Percentiles rank a stretch among this genome's conserved stretches.
These are phyloP conservation scores for Xestia xanthographa DNA, from an alignment of 2,888 invertebrate species.

Conservation along the genomic window DNA sequence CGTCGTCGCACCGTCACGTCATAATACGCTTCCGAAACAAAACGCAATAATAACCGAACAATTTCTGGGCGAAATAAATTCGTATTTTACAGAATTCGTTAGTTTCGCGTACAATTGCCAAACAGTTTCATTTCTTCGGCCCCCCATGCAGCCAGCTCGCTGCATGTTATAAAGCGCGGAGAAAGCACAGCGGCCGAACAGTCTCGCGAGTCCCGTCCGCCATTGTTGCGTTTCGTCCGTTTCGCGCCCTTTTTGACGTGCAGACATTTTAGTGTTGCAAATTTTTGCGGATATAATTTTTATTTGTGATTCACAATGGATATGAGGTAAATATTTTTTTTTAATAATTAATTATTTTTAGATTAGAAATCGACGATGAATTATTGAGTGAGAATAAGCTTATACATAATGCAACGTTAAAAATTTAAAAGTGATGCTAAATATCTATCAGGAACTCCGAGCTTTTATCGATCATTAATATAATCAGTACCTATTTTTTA, in stretches of 20 bases:
- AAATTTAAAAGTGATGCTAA: not conserved
- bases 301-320: slow-evolving; percentile 74
- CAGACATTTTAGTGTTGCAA: slow-evolving; percentile 77
- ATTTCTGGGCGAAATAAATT: slow-evolving; percentile 74
- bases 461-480: too few relatives aligned
- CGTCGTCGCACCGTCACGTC: slow-evolving; percentile 57
- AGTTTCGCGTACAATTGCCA: slow-evolving; percentile 84
- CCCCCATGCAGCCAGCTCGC: slow-evolving; percentile 74
- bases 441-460: not conserved
- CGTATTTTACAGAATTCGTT: slow-evolving; percentile 76
- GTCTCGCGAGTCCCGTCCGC: slow-evolving; percentile 75
- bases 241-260: slow-evolving; percentile 82
- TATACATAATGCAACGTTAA: not conserved
- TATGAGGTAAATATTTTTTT: slow-evolving; percentile 82
- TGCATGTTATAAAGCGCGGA: slow-evolving; percentile 87
- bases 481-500: not conserved
- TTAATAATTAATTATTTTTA: not conserved
- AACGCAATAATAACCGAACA: slow-evolving; percentile 65
- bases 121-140: slow-evolving; percentile 85
- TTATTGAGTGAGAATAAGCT: not conserved
- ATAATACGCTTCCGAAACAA: slow-evolving; percentile 69
- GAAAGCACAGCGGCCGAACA: slow-evolving; percentile 86
- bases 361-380: not conserved
- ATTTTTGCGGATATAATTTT: slow-evolving; percentile 71
- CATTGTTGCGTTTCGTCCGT: slow-evolving; percentile 73